phyloP scores from a whole-genome alignment of 2,888 invertebrate species.

The Deilephila elpenor region DNA sequence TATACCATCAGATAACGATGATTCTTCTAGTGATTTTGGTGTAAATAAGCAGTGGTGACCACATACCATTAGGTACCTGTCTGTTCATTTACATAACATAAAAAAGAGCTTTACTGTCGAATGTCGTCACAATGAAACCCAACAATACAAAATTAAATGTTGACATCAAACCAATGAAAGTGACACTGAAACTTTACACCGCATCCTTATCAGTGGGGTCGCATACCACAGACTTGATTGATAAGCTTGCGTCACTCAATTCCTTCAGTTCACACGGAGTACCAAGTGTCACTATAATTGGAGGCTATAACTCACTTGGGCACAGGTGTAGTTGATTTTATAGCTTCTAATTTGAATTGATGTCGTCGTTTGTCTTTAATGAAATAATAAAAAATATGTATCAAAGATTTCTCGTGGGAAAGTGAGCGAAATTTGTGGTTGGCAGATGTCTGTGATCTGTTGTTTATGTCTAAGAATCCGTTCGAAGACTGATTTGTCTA shows the following conservation, averaged over 20 bases:
- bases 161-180: constrained; percentile 16
- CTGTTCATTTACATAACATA: no score
- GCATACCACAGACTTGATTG: constrained; percentile 49
- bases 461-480: neutral
- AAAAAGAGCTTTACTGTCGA: no score
- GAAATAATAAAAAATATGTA: neutral
- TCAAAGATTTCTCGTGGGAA: constrained; percentile 14
- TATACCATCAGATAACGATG: no score
- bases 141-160: neutral
- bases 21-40: no score
- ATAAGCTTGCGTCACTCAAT: constrained; percentile 43
- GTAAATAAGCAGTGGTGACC: no score
- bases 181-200: constrained; percentile 33
- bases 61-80: no score
- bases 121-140: neutral
- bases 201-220: constrained; percentile 44
- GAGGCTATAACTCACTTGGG: neutral
- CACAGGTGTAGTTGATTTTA: constrained; percentile 17
- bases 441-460: neutral
- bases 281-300: constrained; percentile 14
- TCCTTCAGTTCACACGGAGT: neutral
- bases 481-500: no score
- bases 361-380: constrained; percentile 14
- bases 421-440: neutral
- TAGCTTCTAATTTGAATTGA: constrained; percentile 16